Base-by-base conservation (phyloP, 2,888 invertebrate species). In the Ptilodon capucinus region DNA sequence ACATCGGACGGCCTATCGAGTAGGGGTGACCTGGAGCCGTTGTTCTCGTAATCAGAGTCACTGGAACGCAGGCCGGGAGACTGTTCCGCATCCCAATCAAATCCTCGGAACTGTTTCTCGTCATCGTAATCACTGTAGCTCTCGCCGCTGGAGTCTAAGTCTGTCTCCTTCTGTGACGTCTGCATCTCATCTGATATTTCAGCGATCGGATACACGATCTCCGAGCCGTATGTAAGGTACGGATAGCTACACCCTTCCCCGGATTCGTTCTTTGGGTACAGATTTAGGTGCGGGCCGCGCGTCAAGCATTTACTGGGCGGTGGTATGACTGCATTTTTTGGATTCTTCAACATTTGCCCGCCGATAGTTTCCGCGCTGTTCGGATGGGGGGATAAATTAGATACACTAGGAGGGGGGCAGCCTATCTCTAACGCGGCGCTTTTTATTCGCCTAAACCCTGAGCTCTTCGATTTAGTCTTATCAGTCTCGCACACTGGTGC, bases 111-210 rank as follows among this genome's bases (percentile, higher is more conserved):
- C 64, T 91, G 91, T 55, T 92, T 92, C 54, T 92, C 92, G 52
- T 92, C 93, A 54, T 94, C 93, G 61, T 92, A 93, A 71, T 93
- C 93, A 51, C 92, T 93, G 61, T 93, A 93, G 51, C 93, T 93
- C 60, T 92, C 92, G 17, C 92, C 92, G 39, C 92, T 91, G 0
- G 93, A 93, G 60, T 92, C 92, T 51, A 93, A 68, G 68, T 93
- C 93, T 0, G 93, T 93, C 68, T 93, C 93, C 36, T 93, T 93
- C 61, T 94, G 93, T 0, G 93, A 93, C 8, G 93, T 93, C 74
- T 93, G 93, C 87, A 94, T 94, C 79, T 96, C 96, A 70, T 96
- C 96, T 0, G 95, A 94, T 75, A 96, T 96, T 84, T 97, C 97
- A 0, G 95, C 96, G 63, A 97, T 96, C 3, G 97, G 96, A 79